A percentile compares a stretch with the other conserved stretches of the same genome.
These are phyloP conservation scores for Trematocara stigmaticum DNA, from an alignment of 2,113 vertebrate species.

Conservation along the genomic window DNA sequence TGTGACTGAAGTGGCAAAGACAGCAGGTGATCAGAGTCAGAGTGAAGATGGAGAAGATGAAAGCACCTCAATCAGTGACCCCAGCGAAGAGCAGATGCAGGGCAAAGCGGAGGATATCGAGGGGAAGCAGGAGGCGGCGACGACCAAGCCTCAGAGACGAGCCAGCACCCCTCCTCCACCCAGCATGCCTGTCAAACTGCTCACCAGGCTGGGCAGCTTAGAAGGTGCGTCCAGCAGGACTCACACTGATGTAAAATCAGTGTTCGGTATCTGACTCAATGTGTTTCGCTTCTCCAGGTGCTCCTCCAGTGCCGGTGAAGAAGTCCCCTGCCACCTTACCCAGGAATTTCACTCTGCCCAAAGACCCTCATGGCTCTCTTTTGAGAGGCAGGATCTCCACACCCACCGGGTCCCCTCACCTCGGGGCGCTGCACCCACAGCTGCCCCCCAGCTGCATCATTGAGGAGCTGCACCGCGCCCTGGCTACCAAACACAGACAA, in stretches of 20 bases:
- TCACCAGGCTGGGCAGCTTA: conserved; percentile 71
- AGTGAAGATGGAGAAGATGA: conserved; percentile 54
- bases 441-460: conserved; percentile 94
- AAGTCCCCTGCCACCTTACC: conserved; percentile 77
- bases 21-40: conserved; percentile 36
- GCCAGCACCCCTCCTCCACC: conserved; percentile 62
- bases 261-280: background rate
- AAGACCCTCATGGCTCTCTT: conserved; percentile 73
- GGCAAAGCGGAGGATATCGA: conserved; percentile 26
- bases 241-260: accelerated
- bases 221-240: conserved; percentile 59
- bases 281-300: conserved; percentile 24
- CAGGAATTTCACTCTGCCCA: conserved; percentile 77
- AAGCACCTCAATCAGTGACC: conserved; percentile 7
- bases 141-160: conserved; percentile 38
- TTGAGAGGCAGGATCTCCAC: conserved; percentile 82
- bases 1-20: conserved; percentile 53
- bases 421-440: conserved; percentile 79
- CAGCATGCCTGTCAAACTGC: conserved; percentile 63
- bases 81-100: background rate
- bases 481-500: conserved; percentile 94
- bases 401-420: conserved; percentile 87
- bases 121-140: conserved; percentile 29
- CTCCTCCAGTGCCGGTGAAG: conserved; percentile 69
- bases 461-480: conserved; percentile 90